Evolutionary conservation across 2,888 invertebrate species (phyloP), one percentile per base, ranked within the genome.

Genomic region (Proisotoma minuta): DNA sequence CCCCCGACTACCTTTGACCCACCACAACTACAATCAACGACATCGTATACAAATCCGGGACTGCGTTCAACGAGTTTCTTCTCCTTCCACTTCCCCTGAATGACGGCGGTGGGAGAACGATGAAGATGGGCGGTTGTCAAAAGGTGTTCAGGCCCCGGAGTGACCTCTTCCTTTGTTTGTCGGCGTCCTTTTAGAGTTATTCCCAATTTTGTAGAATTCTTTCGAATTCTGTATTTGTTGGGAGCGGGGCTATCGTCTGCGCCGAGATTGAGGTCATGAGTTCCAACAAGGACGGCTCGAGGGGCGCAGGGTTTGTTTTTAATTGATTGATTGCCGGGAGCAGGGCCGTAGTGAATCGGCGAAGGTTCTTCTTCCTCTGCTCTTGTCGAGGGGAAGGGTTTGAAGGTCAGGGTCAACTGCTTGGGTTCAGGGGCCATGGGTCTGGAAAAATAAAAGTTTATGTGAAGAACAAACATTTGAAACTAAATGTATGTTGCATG

Each of bases 401-500:
- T 58, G 57, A 70, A 70, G 10, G 67, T 68, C 27, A 70, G 29
- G 1, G 70, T 63, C 26, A 70, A 40, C 8, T 63, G 62, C 3
- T 51, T 59, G 5, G 20, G 27, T 26, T 24, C 24, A 3, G 22
- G 49, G 12, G 24, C 22, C n/a, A n/a, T n/a, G 12, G 57, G 57
- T 24, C 57, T 49, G 4, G 26, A n/a, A n/a, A n/a, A n/a, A n/a
- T n/a, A n/a, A n/a, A n/a, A n/a, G n/a, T n/a, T n/a, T n/a, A n/a
- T n/a, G n/a, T n/a, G n/a, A n/a, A n/a, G n/a, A n/a, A n/a, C n/a
- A n/a, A n/a, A n/a, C n/a, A n/a, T n/a, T n/a, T n/a, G n/a, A n/a
- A n/a, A n/a, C n/a, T 10, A 49, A n/a, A n/a, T n/a, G n/a, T n/a
- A n/a, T n/a, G n/a, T n/a, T n/a, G n/a, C n/a, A n/a, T n/a, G n/a